Base-by-base conservation (phyloP, 2,888 invertebrate species). In the Cheilosia soror region DNA sequence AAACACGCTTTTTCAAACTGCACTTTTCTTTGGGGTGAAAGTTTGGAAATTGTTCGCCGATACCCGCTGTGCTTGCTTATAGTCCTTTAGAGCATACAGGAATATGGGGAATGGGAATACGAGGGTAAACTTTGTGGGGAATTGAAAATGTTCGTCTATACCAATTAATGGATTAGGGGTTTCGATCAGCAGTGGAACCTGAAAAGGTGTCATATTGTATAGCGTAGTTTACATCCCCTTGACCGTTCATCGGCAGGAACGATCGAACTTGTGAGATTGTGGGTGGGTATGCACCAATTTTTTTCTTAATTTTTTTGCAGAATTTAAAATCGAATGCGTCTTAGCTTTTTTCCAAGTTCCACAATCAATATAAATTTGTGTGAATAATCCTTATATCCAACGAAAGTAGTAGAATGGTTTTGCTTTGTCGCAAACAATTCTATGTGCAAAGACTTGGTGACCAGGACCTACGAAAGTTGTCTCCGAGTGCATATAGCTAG, bases 161-260 rank as follows among this genome's bases (percentile, higher is more conserved):
- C 60, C 84, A 84, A 84, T 84, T 84, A 84, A 80, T 76, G 84
- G 75, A 80, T 79, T 66, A 75, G 73, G 68, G 68, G 37, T 68
- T 78, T 73, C 63, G 65, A 69, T 79, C 53, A 62, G 53, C 75
- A 65, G 69, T 79, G 63, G 69, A 69, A 44, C 44, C 65, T 58
- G 27, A 1, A 51, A 65, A 75, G 65, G 57, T 65, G 75, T 65
- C 69, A 25, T 57, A 55, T 49, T 25, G 13, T 15, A n/a, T 47
- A 33, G 20, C 42, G 47, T 5, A 47, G 11, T 47, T 31, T 1
- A 4, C 27, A 13, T 13, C 15, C 44, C 4, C 11, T 37, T 33
- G 33, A 3, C 9, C 9, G 33, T 33, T 33, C 9, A 9, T 20
- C n/a, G 44, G n/a, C 42, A 42, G 42, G 5, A n/a, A n/a, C n/a